These are phyloP conservation scores for Lobophora halterata DNA, from an alignment of 2,888 invertebrate genomes.

Conservation along the genomic window DNA sequence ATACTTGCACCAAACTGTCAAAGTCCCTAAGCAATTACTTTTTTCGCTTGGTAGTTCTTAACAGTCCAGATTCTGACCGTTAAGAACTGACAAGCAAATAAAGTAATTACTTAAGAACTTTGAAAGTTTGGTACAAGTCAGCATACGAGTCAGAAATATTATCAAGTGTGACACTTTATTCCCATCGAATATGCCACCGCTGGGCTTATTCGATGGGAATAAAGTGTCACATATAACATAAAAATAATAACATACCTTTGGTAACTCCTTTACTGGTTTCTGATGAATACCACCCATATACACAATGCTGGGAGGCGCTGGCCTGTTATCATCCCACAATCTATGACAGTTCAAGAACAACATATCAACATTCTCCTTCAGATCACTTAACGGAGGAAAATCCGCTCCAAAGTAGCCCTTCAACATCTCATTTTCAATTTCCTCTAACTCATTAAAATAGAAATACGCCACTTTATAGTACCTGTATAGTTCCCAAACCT, in stretches of 20 bases:
- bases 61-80: too few species aligned
- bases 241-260: constrained; percentile 30
- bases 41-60: too few species aligned
- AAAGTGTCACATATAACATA: too few species aligned
- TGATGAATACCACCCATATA: constrained; percentile 48
- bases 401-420: constrained; percentile 12
- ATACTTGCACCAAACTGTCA: too few species aligned
- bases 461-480: constrained; percentile 9
- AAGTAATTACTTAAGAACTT: too few species aligned
- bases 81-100: too few species aligned
- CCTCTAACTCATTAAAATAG: constrained; percentile 2
- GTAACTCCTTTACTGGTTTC: constrained; percentile 32
- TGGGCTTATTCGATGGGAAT: too few species aligned
- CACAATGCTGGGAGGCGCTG: constrained; percentile 37
- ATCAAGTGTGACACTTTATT: too few species aligned
- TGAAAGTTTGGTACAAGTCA: too few species aligned
- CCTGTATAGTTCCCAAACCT: constrained; percentile 10
- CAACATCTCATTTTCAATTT: constrained; percentile 10
- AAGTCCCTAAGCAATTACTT: too few species aligned
- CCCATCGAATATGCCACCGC: too few species aligned
- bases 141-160: too few species aligned
- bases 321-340: constrained; percentile 36
- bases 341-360: constrained; percentile 34
- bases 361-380: constrained; percentile 34
- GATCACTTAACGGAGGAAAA: constrained; percentile 25